Percentiles rank a stretch among this genome's conserved stretches.
Conservation (phyloP, 2,113 vertebrate genomes). For the Neodontobutis hainanensis region DNA sequence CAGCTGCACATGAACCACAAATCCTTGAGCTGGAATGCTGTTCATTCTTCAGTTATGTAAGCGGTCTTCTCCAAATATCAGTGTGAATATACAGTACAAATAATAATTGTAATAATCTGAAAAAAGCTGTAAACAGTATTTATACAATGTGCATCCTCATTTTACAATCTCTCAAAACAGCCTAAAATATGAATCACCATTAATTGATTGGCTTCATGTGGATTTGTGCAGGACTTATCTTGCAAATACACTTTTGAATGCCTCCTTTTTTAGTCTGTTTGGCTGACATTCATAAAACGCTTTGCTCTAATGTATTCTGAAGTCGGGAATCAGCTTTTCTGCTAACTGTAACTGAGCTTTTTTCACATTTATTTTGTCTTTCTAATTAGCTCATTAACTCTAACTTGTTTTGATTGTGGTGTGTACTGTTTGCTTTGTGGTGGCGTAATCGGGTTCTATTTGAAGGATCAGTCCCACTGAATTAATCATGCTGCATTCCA, state of each 20-base stretch:
- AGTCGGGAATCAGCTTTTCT: constrained; percentile 76
- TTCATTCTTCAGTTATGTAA: constrained; percentile 73
- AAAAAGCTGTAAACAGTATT: no score
- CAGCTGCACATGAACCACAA: constrained; percentile 72
- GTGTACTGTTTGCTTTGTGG: constrained; percentile 82
- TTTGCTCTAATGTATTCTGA: constrained; percentile 66
- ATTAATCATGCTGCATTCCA: constrained; percentile 80
- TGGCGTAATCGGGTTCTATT: constrained; percentile 82
- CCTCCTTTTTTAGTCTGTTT: no score
- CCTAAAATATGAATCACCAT: constrained; percentile 53
- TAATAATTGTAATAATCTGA: no score
- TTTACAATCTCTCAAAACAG: no score
- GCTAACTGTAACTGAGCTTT: constrained; percentile 74
- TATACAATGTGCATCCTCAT: no score
- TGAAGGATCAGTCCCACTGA: constrained; percentile 81
- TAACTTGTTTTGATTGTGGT: constrained; percentile 83
- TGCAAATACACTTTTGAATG: no score
- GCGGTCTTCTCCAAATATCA: constrained; percentile 42
- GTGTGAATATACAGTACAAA: constrained; percentile 43
- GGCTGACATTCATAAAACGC: constrained; percentile 68
- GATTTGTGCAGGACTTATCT: constrained; percentile 43
- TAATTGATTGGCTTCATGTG: constrained; percentile 56
- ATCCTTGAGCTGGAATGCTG: constrained; percentile 71
- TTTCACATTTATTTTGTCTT: constrained; percentile 83
- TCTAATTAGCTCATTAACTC: constrained; percentile 84